A percentile compares a stretch with the other conserved stretches of the same genome.
These are phyloP conservation scores for Agrotis ipsilon DNA, from an alignment of 2,888 invertebrate genomes.

Conservation along the genomic window DNA sequence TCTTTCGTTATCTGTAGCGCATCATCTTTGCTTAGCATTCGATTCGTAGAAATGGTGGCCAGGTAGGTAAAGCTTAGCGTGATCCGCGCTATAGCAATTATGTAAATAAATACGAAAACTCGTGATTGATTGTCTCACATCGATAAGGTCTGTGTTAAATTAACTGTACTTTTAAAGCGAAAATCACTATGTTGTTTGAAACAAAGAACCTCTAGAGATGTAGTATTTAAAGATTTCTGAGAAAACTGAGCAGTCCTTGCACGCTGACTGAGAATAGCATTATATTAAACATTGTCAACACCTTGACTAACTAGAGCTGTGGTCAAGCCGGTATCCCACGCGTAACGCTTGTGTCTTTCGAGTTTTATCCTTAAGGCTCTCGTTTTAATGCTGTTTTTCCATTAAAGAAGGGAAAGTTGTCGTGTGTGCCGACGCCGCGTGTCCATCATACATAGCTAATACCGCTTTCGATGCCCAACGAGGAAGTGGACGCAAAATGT, in stretches of 20 bases:
- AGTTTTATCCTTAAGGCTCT: conserved; percentile 81
- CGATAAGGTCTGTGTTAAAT: conserved; percentile 33
- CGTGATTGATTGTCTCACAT: conserved; percentile 56
- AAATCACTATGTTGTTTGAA: conserved; percentile 12
- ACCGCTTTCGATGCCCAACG: conserved; percentile 86
- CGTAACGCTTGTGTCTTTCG: conserved; percentile 72
- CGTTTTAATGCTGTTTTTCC: conserved; percentile 86
- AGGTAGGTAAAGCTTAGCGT: conserved; percentile 69
- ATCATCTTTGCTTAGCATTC: conserved; percentile 64
- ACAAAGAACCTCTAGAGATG: conserved; percentile 1
- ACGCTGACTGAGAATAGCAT: conserved; percentile 36
- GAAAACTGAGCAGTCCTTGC: conserved; percentile 45
- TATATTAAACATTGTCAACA: conserved; percentile 68
- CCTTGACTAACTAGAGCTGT: conserved; percentile 67
- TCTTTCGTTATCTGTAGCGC: conserved; percentile 68
- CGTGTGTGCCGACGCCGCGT: conserved; percentile 80
- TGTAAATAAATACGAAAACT: conserved; percentile 70
- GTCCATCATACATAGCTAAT: conserved; percentile 86
- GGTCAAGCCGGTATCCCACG: conserved; percentile 75
- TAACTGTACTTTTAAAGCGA: conserved; percentile 32
- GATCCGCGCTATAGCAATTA: conserved; percentile 70
- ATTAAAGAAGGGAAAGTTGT: conserved; percentile 88
- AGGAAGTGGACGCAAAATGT: conserved; percentile 81
- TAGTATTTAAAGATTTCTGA: conserved; percentile 30
- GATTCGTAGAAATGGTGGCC: conserved; percentile 68